These are phyloP conservation scores for Xerus rutilus DNA, from an alignment of 2,797 vertebrate species.

Conservation along the genomic window DNA sequence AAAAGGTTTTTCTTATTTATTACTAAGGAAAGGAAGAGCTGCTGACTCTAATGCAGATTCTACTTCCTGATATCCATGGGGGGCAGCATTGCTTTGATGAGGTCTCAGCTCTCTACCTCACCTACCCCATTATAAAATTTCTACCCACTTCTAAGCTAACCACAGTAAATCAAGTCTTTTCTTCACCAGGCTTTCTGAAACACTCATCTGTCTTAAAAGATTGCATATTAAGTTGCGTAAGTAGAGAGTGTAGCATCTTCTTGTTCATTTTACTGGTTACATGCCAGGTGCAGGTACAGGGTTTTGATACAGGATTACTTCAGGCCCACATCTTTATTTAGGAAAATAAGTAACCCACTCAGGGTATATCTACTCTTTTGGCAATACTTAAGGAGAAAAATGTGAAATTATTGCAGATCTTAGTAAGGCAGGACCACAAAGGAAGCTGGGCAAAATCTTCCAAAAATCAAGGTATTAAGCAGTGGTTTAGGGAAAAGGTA, in stretches of 20 bases:
- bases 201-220: neutral
- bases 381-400: neutral
- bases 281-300: neutral
- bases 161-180: neutral
- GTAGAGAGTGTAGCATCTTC: neutral
- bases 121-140: neutral
- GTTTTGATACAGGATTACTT: neutral
- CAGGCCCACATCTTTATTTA: neutral
- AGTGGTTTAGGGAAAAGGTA: neutral
- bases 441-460: neutral
- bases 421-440: constrained; percentile 21
- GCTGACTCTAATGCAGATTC: neutral
- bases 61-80: constrained; percentile 41
- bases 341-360: neutral
- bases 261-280: constrained; percentile 32
- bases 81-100: constrained; percentile 47
- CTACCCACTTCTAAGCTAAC: neutral
- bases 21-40: constrained; percentile 46
- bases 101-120: neutral
- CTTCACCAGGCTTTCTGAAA: neutral
- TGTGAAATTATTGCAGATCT: neutral
- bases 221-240: neutral
- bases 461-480: neutral
- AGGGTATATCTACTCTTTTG: neutral
- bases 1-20: constrained; percentile 69